Evolutionary conservation across 2,113 vertebrate species (phyloP).

Genomic region (Tachysurus vachellii): DNA sequence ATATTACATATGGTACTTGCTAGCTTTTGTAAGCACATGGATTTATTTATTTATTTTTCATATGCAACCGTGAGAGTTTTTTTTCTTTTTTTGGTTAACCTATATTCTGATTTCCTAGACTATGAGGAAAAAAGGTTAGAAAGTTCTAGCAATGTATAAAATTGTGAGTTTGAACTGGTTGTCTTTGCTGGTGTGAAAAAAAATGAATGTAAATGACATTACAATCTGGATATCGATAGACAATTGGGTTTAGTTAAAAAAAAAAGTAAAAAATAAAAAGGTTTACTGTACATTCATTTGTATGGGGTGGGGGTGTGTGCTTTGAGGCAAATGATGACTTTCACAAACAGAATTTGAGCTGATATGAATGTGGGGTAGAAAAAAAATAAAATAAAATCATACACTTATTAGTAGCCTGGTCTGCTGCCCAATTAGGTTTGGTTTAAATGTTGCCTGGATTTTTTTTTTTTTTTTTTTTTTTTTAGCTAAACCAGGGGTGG

Average conservation of each 20-base stretch:
- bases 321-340: constrained; percentile 6
- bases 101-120: background rate
- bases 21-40: background rate
- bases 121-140: background rate
- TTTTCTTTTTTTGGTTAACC: background rate
- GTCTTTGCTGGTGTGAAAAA: constrained; percentile 34
- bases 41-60: background rate
- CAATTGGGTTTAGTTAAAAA: background rate
- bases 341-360: background rate
- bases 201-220: too few relatives aligned
- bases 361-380: background rate
- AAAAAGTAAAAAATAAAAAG: background rate
- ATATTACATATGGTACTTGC: constrained; percentile 4
- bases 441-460: too few relatives aligned
- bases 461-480: too few relatives aligned
- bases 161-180: background rate
- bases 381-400: background rate
- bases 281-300: background rate
- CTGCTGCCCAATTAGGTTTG: background rate
- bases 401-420: too few relatives aligned
- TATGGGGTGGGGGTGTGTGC: background rate
- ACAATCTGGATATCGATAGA: background rate
- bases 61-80: background rate
- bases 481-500: too few relatives aligned
- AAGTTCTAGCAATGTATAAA: background rate